Evolutionary conservation across 2,113 vertebrate species (phyloP).

Genomic region (Amazona guildingii): DNA sequence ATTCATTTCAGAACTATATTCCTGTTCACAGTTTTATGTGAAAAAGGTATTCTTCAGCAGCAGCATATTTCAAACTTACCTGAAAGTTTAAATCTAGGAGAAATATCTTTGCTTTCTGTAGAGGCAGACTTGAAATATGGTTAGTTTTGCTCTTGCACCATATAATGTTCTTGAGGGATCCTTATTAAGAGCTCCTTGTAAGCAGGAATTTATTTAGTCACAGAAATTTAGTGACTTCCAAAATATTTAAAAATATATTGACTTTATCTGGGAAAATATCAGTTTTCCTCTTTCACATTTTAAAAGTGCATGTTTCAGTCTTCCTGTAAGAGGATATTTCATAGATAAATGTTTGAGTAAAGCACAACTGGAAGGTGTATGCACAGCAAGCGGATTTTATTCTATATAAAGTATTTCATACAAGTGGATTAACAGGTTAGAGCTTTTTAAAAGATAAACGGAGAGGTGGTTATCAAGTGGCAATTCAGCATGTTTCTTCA

Average conservation of each 20-base stretch:
- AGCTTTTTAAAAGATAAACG: background rate
- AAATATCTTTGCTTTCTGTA: background rate
- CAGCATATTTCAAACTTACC: background rate
- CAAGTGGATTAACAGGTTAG: background rate
- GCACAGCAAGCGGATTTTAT: background rate
- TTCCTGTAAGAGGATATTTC: background rate
- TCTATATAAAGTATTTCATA: background rate
- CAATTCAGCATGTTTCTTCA: background rate
- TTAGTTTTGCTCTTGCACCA: background rate
- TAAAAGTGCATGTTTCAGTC: background rate
- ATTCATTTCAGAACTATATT: background rate
- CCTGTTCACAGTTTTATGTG: background rate
- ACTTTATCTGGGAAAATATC: background rate
- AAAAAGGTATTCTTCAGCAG: background rate
- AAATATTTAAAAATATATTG: background rate
- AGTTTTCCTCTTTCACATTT: background rate
- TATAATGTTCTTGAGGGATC: background rate
- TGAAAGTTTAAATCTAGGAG: background rate
- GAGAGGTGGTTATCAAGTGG: background rate
- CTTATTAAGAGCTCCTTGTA: background rate
- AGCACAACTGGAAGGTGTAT: background rate
- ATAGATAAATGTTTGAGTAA: background rate
- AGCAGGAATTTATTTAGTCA: background rate
- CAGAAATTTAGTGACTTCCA: background rate
- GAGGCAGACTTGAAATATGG: background rate